A percentile compares a stretch with the other conserved stretches of the same genome.
phyloP scores from a whole-genome alignment of 1,140 invertebrate genomes.

The Diploscapter pachys region DNA sequence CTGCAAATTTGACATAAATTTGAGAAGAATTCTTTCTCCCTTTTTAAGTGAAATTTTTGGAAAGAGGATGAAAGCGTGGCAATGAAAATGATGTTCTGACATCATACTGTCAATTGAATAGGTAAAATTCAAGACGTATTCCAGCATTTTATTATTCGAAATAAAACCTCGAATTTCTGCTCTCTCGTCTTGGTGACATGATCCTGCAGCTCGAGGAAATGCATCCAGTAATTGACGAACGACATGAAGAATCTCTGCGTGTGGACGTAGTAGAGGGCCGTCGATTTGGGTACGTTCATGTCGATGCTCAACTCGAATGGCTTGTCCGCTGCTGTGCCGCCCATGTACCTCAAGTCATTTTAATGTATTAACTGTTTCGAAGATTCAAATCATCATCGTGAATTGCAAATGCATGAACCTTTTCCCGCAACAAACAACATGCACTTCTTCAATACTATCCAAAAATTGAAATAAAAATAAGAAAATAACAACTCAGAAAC shows the following conservation, averaged over 20 bases:
- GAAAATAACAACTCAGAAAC: neutral
- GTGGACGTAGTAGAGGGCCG: slow-evolving; percentile 73
- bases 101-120: too few relatives aligned
- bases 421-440: slow-evolving; percentile 22
- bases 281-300: slow-evolving; percentile 70
- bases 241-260: slow-evolving; percentile 87
- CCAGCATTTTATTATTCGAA: neutral
- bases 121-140: too few relatives aligned
- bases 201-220: slow-evolving; percentile 78
- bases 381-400: slow-evolving; percentile 4
- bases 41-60: too few relatives aligned
- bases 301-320: slow-evolving; percentile 76
- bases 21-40: slow-evolving; percentile 13
- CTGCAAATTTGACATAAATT: slow-evolving; percentile 8
- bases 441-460: neutral
- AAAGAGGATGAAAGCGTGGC: too few relatives aligned
- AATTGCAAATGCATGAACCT: neutral
- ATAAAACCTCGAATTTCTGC: slow-evolving; percentile 3
- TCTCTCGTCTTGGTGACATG: slow-evolving; percentile 65
- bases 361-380: slow-evolving; percentile 14
- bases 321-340: slow-evolving; percentile 50
- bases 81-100: too few relatives aligned
- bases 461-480: neutral
- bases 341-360: slow-evolving; percentile 17
- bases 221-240: slow-evolving; percentile 76